Evolutionary conservation across 1,140 invertebrate genomes (phyloP).

Genomic region (Drosophila jambulina): DNA sequence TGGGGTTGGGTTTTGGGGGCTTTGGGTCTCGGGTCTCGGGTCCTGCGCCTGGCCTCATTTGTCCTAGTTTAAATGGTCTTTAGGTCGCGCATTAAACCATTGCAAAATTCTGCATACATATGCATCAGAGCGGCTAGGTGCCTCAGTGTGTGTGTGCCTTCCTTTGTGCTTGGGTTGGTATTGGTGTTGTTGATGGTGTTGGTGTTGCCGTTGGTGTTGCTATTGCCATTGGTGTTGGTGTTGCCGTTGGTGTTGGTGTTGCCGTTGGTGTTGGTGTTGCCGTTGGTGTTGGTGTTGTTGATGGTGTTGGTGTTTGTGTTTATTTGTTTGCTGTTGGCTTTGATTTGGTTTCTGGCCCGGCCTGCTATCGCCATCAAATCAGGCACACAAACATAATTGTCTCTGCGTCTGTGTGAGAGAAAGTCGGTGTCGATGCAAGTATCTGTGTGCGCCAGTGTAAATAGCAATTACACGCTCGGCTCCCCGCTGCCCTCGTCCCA

Average conservation of each 20-base stretch:
- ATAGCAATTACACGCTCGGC: constrained; percentile 69
- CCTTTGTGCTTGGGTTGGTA: constrained; percentile 49
- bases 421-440: constrained; percentile 13
- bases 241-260: constrained; percentile 22
- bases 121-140: constrained; percentile 1
- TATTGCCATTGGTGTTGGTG: constrained; percentile 35
- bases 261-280: constrained; percentile 26
- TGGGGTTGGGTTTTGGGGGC: constrained; percentile 27
- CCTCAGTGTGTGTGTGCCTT: neutral
- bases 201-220: constrained; percentile 46
- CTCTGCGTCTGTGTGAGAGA: constrained; percentile 5
- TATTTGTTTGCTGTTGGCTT: constrained; percentile 70
- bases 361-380: constrained; percentile 75
- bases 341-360: constrained; percentile 66
- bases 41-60: constrained; percentile 53
- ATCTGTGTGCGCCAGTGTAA: constrained; percentile 52
- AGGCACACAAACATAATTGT: constrained; percentile 56
- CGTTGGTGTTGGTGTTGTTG: neutral
- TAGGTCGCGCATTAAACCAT: constrained; percentile 80
- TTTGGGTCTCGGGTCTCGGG: constrained; percentile 30
- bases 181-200: constrained; percentile 7
- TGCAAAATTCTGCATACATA: constrained; percentile 60
- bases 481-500: neutral
- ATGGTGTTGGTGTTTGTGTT: constrained; percentile 42
- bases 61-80: constrained; percentile 80